Conservation (phyloP, 2,797 vertebrate species). For the Tragelaphus oryx region DNA sequence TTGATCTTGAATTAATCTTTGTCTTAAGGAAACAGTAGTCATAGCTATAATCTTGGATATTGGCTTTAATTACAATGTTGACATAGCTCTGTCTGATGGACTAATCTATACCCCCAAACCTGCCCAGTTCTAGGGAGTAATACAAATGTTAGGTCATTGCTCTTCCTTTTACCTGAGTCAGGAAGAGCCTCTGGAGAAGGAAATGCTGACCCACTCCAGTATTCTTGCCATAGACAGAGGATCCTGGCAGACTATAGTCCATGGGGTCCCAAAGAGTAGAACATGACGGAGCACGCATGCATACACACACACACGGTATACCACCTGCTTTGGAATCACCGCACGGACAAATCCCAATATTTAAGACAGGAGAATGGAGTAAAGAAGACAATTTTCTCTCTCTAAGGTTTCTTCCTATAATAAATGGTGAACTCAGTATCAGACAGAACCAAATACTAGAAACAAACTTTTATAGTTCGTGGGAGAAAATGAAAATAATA, state of each 20-base stretch:
- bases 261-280: neutral
- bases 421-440: neutral
- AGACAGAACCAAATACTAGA: neutral
- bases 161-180: neutral
- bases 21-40: neutral
- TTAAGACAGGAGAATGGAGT: neutral
- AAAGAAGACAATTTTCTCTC: neutral
- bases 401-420: neutral
- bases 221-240: neutral
- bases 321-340: neutral
- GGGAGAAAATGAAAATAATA: neutral
- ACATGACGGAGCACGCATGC: neutral
- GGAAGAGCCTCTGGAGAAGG: neutral
- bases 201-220: neutral
- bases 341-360: neutral
- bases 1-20: neutral
- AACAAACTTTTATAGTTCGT: neutral
- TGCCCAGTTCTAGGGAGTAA: neutral
- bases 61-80: neutral
- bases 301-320: neutral
- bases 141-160: neutral
- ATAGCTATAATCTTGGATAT: neutral
- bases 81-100: no score
- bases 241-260: neutral
- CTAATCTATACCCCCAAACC: neutral